Evolutionary conservation across 2,113 vertebrate genomes (phyloP).

Genomic region (Cercocebus atys): DNA sequence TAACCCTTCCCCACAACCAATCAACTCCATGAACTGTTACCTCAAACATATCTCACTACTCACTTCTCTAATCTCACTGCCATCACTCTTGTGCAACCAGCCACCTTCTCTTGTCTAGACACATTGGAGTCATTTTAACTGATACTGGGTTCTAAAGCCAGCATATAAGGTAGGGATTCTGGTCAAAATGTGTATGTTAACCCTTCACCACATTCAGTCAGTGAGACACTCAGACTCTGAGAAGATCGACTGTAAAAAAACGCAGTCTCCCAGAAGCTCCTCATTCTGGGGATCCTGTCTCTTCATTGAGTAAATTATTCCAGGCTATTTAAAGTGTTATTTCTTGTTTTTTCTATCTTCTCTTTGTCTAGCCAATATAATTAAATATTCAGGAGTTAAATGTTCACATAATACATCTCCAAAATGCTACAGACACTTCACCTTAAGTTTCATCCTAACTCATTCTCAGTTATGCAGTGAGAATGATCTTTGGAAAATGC

Average conservation of each 20-base stretch:
- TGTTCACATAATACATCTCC: background rate
- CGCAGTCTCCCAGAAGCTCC: background rate
- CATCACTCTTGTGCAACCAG: background rate
- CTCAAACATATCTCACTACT: background rate
- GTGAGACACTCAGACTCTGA: background rate
- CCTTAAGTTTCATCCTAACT: background rate
- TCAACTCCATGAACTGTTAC: background rate
- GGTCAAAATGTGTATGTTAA: background rate
- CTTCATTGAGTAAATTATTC: background rate
- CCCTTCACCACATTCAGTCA: background rate
- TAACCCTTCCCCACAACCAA: background rate
- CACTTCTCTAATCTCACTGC: background rate
- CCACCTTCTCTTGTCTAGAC: background rate
- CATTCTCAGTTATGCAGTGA: background rate
- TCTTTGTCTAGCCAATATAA: background rate
- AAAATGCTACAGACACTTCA: background rate
- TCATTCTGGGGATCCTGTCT: background rate
- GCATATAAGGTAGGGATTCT: background rate
- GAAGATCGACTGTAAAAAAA: background rate
- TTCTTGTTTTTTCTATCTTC: background rate
- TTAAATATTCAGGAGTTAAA: background rate
- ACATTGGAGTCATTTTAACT: background rate
- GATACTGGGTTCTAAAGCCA: background rate
- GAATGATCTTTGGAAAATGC: background rate
- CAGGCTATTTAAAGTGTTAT: background rate